phyloP scores from a whole-genome alignment of 2,113 vertebrate genomes.

The Xyliphius kryptos region DNA sequence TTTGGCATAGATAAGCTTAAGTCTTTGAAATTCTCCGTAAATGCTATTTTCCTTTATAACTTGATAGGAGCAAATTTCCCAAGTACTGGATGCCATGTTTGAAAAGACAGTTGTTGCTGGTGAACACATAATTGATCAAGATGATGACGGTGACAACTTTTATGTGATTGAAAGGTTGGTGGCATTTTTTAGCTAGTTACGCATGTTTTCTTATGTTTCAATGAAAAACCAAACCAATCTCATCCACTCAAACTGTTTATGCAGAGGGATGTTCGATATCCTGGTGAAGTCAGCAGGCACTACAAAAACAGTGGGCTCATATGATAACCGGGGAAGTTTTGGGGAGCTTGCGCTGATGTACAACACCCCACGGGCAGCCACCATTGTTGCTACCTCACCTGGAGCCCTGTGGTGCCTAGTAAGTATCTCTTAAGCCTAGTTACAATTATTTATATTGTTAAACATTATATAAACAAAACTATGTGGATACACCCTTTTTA shows the following conservation, averaged over 20 bases:
- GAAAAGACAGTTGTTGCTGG: conserved; percentile 84
- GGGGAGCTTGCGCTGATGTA: conserved; percentile 98
- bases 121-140: conserved; percentile 94
- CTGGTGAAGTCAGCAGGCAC: conserved; percentile 79
- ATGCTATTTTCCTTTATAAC: conserved; percentile 7
- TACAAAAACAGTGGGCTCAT: conserved; percentile 82
- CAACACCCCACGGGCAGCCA: conserved; percentile 95
- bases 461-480: no score
- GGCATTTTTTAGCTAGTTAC: neutral
- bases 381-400: conserved; percentile 88
- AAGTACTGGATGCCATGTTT: conserved; percentile 97
- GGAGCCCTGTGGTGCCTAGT: conserved; percentile 97
- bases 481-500: no score
- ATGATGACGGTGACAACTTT: conserved; percentile 97
- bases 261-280: conserved; percentile 89
- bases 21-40: no score
- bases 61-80: conserved; percentile 89
- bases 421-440: no score
- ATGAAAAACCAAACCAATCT: neutral
- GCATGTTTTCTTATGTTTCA: neutral
- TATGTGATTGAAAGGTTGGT: conserved; percentile 90
- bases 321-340: conserved; percentile 93
- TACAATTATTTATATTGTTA: no score
- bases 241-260: conserved; percentile 31
- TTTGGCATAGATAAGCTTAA: no score